These are phyloP conservation scores for Telenomus remus DNA, from an alignment of 1,140 invertebrate species.

Conservation along the genomic window DNA sequence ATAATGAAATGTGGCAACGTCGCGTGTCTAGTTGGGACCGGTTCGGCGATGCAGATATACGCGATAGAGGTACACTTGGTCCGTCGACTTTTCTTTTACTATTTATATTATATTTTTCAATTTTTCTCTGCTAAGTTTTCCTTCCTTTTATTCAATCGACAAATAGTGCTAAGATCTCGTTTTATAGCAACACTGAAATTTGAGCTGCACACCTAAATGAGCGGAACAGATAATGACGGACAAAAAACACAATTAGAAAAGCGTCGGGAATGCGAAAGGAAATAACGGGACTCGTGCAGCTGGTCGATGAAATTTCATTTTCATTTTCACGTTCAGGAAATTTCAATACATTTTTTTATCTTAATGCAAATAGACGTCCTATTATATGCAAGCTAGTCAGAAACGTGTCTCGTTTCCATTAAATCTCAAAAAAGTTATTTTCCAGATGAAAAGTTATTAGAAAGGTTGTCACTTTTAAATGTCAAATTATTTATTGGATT, in stretches of 20 bases:
- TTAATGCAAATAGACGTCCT: slow-evolving; percentile 35
- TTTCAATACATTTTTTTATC: slow-evolving; percentile 42
- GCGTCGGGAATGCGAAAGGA: slow-evolving; percentile 40
- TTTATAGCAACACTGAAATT: not conserved
- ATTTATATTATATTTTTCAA: not conserved
- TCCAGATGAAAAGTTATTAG: too few relatives aligned
- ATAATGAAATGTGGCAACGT: slow-evolving; percentile 67
- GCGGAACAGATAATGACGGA: slow-evolving; percentile 20
- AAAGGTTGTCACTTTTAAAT: too few relatives aligned
- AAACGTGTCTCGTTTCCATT: not conserved
- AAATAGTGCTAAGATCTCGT: slow-evolving; percentile 29
- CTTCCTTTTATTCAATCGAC: slow-evolving; percentile 13
- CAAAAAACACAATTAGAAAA: slow-evolving; percentile 54
- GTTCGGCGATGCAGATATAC: slow-evolving; percentile 66
- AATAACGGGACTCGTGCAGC: slow-evolving; percentile 40
- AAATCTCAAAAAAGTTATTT: not conserved
- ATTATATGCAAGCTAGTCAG: too few relatives aligned
- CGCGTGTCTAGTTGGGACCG: slow-evolving; percentile 61
- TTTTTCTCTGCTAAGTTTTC: not conserved
- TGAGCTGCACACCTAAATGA: slow-evolving; percentile 15
- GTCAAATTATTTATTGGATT: too few relatives aligned
- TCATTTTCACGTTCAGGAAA: slow-evolving; percentile 31
- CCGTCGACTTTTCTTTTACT: too few relatives aligned
- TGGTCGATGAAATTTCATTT: slow-evolving; percentile 25
- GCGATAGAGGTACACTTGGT: slow-evolving; percentile 30